These are phyloP conservation scores for Malachius bipustulatus DNA, from an alignment of 2,888 invertebrate species.

Conservation along the genomic window DNA sequence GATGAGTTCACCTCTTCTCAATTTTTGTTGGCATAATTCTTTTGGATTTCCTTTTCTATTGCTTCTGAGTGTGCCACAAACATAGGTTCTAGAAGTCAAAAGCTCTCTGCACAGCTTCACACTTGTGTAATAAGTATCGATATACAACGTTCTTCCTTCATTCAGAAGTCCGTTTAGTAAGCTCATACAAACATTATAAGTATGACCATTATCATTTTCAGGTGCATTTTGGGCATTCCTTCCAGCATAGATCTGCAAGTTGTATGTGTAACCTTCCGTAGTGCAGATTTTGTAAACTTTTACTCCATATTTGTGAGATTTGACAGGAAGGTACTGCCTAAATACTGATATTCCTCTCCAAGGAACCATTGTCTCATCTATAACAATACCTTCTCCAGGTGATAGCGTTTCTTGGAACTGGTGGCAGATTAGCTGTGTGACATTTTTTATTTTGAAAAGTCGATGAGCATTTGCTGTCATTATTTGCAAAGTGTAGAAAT, in stretches of 20 bases:
- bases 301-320: conserved; percentile 21
- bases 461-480: too few species aligned
- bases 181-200: neutral
- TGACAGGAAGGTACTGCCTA: conserved; percentile 26
- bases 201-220: neutral
- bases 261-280: conserved; percentile 23
- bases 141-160: conserved; percentile 20
- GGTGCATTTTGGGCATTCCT: conserved; percentile 4
- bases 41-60: conserved; percentile 6
- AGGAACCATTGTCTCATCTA: too few species aligned
- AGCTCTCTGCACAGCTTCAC: neutral
- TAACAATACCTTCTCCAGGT: too few species aligned
- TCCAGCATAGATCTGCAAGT: conserved; percentile 19
- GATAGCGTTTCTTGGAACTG: too few species aligned
- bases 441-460: too few species aligned
- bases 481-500: too few species aligned
- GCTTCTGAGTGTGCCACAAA: conserved; percentile 6
- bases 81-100: neutral
- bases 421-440: too few species aligned
- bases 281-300: conserved; percentile 28
- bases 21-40: conserved; percentile 4
- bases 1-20: conserved; percentile 13
- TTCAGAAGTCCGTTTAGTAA: conserved; percentile 5
- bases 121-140: conserved; percentile 24
- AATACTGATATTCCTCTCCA: too few species aligned